Evolutionary conservation across 2,888 invertebrate genomes (phyloP).

Genomic region (Heliconius cydno): DNA sequence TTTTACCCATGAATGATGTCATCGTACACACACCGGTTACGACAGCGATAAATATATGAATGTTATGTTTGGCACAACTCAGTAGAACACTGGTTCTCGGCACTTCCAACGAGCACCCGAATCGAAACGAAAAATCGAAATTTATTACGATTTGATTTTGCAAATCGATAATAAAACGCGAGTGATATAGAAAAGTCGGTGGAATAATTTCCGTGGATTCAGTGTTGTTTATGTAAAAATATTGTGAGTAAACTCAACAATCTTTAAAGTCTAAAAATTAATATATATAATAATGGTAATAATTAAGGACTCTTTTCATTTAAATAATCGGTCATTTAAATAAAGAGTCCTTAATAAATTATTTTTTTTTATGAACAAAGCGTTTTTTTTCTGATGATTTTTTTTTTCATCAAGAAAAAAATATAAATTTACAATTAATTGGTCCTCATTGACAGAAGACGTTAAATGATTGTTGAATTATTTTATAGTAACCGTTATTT

Average conservation of each 20-base stretch:
- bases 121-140: conserved; percentile 51
- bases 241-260: background rate
- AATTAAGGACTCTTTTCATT: background rate
- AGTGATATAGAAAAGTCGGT: conserved; percentile 24
- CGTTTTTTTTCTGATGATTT: background rate
- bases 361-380: too few relatives aligned
- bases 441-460: background rate
- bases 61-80: conserved; percentile 69
- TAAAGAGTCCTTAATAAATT: too few relatives aligned
- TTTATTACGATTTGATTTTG: conserved; percentile 18
- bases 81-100: conserved; percentile 65
- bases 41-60: conserved; percentile 69
- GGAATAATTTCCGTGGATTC: conserved; percentile 2
- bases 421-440: background rate
- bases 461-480: conserved; percentile 10
- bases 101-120: conserved; percentile 57
- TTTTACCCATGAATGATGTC: conserved; percentile 71
- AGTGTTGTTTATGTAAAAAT: background rate
- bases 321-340: too few relatives aligned
- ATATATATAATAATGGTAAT: background rate
- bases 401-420: background rate
- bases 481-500: background rate
- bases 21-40: conserved; percentile 61
- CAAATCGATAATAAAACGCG: conserved; percentile 23
- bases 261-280: background rate